phyloP scores from a whole-genome alignment of 2,797 vertebrate species.

The Pelobates cultripes region DNA sequence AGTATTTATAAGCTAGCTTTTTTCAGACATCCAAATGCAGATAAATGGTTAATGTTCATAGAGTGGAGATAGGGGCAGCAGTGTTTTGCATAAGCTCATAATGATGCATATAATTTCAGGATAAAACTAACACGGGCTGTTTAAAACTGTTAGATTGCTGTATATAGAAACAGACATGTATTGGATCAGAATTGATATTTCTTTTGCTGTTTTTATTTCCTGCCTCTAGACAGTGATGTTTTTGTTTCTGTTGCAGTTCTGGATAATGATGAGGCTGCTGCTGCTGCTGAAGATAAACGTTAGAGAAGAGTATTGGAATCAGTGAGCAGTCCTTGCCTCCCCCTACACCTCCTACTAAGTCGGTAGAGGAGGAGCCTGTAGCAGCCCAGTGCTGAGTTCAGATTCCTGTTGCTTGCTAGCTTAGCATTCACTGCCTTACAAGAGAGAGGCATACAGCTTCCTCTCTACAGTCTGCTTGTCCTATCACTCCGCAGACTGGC shows the following conservation, averaged over 20 bases:
- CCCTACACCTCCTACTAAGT: constrained; percentile 37
- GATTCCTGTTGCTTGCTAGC: constrained; percentile 47
- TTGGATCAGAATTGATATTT: neutral
- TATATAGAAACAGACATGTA: neutral
- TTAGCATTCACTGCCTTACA: constrained; percentile 22
- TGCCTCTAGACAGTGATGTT: constrained; percentile 21
- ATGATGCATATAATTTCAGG: no score
- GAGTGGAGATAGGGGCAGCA: no score
- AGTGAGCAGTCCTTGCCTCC: constrained; percentile 3
- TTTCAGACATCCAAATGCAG: no score
- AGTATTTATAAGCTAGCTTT: no score
- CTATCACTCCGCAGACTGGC: neutral
- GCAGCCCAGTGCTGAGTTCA: constrained; percentile 38
- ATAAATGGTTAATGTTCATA: no score
- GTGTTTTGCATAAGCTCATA: no score
- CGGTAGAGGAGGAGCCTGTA: constrained; percentile 44
- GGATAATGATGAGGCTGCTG: constrained; percentile 40
- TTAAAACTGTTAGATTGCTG: no score
- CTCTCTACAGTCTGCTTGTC: neutral
- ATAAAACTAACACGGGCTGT: no score
- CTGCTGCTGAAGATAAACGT: neutral
- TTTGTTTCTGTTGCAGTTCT: constrained; percentile 51
- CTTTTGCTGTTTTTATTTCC: constrained; percentile 3
- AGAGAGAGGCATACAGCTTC: constrained; percentile 17
- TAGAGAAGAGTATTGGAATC: constrained; percentile 37